Evolutionary conservation across 2,888 invertebrate genomes (phyloP), one percentile per base, ranked within the genome.

Genomic region (Xanthorhoe spadicearia): DNA sequence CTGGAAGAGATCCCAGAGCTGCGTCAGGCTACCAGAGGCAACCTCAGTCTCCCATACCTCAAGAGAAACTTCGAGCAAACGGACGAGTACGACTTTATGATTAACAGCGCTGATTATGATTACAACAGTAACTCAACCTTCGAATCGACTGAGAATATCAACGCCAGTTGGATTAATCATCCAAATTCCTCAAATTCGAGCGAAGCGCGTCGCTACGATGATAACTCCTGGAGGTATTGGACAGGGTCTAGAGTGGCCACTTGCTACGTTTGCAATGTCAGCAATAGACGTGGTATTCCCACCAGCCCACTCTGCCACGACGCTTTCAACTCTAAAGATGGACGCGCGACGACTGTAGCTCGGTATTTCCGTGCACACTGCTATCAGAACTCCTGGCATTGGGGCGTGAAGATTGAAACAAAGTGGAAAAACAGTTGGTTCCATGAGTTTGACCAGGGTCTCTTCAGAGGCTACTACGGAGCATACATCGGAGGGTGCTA

Each of bases 401-500:
- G 53, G 53, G 53, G 32, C 5, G 13, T 0, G 18, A 32, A 8
- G 32, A 28, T 35, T 15, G 35, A 59, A 15, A 2, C 18, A 8
- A 38, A 38, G 38, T 6, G 19, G 35, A 17, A 3, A 0, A 13
- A 13, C 19, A 1, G 7, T 9, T 6, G 4, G 10, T 7, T 6
- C 18, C 50, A 59, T 38, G 6, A 38, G 9, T n/a, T 19, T n/a
- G 51, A 51, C 50, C 19, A 52, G 3, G 50, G 55, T 5, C 50
- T 50, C 13, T 5, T 9, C 50, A 38, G 38, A n/a, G 38, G 17
- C 17, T 56, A 32, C 55, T 55, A 56, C 13, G 50, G 55, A 7
- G 0, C 0, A 1, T 81, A 73, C 43, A 71, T 66, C 9, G 72
- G 66, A 0, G 81, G 82, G 0, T 83, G 82, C 52, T 80, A 76